Base-by-base conservation (phyloP, 2,888 invertebrate genomes). In the Epirrhoe tristata region DNA sequence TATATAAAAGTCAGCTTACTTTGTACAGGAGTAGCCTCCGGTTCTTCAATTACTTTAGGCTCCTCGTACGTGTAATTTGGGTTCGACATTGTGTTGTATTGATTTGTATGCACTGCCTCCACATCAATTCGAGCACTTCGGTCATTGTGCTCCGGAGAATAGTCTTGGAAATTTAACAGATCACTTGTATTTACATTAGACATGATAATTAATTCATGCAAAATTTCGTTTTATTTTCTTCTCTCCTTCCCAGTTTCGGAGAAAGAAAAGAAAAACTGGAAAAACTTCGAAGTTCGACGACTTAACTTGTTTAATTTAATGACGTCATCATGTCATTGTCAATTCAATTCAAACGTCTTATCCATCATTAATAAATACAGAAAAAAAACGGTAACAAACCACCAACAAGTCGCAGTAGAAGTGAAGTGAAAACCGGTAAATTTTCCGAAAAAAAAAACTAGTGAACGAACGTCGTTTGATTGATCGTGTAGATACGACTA, bases 101-200 rank as follows among this genome's bases (percentile, higher is more conserved):
- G 90, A 83, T 92, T 93, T 48, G 93, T 89, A 71, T 84, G 96
- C 82, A 93, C 93, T 57, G 95, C 94, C 75, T 95, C 95, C 62
- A 96, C 94, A 81, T 95, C 95, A 71, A 96, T 94, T 79, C 96
- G 93, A 48, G 96, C 95, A 76, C 94, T 95, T n/a, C 94, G 90
- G 62, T 90, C 93, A 68, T 94, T 93, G 67, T 90, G 92, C 69
- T 90, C 90, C 8, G 95, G 94, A 32, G 96, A 95, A 85, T 95
- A 96, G 81, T 97, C 96, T 86, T 96, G 96, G 78, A 97, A 97
- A 70, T 96, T 95, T 68, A 96, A 84, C 71, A 96, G 87, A 81
- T 96, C 96, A 54, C 95, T 95, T 48, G 95, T 95, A 69, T 90
- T 86, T 34, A 92, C 88, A 75, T 90, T 89, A 34, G 90, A 76